Conservation (phyloP, 2,113 vertebrate genomes). For the Cranoglanis bouderius region DNA sequence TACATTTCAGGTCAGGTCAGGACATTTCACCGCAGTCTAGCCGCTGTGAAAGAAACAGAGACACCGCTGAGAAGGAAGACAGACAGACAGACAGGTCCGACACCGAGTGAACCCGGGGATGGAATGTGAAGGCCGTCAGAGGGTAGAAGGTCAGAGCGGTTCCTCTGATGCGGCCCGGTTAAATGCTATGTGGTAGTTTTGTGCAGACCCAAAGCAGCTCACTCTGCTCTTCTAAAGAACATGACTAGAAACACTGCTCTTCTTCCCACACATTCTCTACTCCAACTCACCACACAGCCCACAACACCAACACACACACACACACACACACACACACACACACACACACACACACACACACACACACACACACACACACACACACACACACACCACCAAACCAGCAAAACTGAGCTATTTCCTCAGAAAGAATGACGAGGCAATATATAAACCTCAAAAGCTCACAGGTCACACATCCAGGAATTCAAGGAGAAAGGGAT, state of each 20-base stretch:
- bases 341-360: not conserved
- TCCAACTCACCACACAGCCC: constrained; percentile 1
- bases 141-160: constrained; percentile 19
- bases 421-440: not conserved
- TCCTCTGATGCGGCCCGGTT: not conserved
- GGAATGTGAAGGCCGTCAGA: not conserved
- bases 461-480: not conserved
- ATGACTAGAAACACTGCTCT: constrained; percentile 12
- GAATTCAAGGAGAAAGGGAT: not conserved
- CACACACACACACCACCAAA: constrained; percentile 22
- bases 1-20: constrained; percentile 16
- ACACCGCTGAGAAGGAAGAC: not conserved
- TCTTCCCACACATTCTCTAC: constrained; percentile 7
- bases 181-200: not conserved
- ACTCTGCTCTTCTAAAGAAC: not conserved
- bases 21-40: constrained; percentile 19
- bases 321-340: constrained; percentile 13
- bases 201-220: not conserved
- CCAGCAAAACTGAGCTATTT: not conserved
- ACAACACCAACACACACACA: constrained; percentile 9
- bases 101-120: not conserved
- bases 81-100: not conserved
- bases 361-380: constrained; percentile 18
- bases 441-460: not conserved
- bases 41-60: not conserved